Base-by-base conservation (phyloP, 2,888 invertebrate genomes). In the Tipula unca region DNA sequence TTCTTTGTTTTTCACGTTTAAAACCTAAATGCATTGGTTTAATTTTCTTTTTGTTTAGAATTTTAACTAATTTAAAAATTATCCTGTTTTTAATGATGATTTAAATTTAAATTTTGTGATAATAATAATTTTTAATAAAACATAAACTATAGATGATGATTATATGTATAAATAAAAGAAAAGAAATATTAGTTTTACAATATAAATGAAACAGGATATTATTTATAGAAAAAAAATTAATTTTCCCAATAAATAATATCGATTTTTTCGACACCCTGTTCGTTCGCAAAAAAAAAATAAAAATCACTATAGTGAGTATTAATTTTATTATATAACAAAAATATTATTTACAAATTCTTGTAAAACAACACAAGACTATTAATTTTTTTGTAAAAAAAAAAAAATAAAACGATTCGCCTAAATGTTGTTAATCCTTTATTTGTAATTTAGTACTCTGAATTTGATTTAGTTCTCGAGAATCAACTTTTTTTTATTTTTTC, bases 11-110 rank as follows among this genome's bases (percentile, higher is more conserved):
- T 88, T 88, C 89, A 89, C 88, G 92, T 92, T 89, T 92, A 92
- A 88, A 91, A 90, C 90, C 90, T 91, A 88, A 92, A 91, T 89
- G 91, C 91, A 90, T 91, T 91, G 91, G 90, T 90, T 91, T 90
- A 89, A 89, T 89, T 90, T 89, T 91, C 69, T 88, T 89, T 32
- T 87, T 88, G 42, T 35, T 84, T 84, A 20, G 20, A 36, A 84
- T 84, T 36, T 84, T 36, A 25, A 36, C 36, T 36, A 84, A 84
- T 36, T 84, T 84, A 35, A 36, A 84, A 20, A 36, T 84, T 84
- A 84, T 35, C 36, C 39, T 84, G 20, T 84, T 36, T 32, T 83
- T 82, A 29, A 82, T 82, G 25, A 14, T 82, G 29, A 82, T 29
- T 82, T 82, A 14, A 17, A 32, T 17, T 32, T 83, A 83, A 29